phyloP scores from a whole-genome alignment of 2,888 invertebrate species.

The Phengaris alcon region DNA sequence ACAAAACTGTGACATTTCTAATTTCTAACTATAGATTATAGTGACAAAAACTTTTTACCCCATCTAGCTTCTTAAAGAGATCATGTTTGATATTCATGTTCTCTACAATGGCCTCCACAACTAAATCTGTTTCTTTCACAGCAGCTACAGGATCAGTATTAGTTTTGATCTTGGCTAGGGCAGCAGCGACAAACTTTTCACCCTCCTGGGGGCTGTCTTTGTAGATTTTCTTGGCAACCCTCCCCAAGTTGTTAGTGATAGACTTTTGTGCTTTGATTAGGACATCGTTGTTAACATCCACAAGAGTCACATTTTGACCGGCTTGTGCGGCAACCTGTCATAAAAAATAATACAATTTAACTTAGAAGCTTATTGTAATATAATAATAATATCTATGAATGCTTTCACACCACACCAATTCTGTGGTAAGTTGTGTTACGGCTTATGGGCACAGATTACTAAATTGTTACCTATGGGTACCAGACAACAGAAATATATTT shows the following conservation, averaged over 20 bases:
- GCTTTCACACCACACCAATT: no score
- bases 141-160: constrained; percentile 81
- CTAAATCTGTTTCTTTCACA: constrained; percentile 84
- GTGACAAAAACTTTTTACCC: constrained; percentile 49
- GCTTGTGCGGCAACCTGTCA: constrained; percentile 91
- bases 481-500: no score
- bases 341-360: not conserved
- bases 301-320: constrained; percentile 88
- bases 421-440: no score
- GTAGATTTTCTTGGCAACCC: constrained; percentile 88
- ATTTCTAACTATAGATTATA: no score
- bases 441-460: no score
- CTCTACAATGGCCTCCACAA: constrained; percentile 93
- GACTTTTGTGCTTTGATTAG: constrained; percentile 85
- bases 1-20: not conserved
- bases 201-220: constrained; percentile 83
- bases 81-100: constrained; percentile 88
- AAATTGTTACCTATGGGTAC: no score
- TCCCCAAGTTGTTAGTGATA: constrained; percentile 84
- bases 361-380: no score
- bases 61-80: constrained; percentile 86
- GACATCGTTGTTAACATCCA: constrained; percentile 86
- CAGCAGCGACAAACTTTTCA: constrained; percentile 82
- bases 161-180: constrained; percentile 80
- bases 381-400: no score